These are phyloP conservation scores for Nettapus auritus DNA, from an alignment of 2,113 vertebrate species.

Conservation along the genomic window DNA sequence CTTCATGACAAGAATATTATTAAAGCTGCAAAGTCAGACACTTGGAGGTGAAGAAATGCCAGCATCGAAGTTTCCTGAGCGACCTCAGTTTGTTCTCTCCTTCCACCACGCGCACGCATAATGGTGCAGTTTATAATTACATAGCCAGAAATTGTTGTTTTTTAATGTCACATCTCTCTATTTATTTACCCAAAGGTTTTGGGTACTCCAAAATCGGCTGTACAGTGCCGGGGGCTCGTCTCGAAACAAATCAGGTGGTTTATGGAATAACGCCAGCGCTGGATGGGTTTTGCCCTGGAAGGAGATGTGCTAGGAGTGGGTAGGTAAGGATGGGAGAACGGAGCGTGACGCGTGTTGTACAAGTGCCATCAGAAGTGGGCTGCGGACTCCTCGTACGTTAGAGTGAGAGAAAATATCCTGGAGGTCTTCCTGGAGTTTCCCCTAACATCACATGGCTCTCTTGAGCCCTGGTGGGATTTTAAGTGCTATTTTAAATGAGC, in stretches of 20 bases:
- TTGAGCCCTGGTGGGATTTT: background rate
- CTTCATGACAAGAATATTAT: conserved; percentile 38
- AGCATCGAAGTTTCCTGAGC: conserved; percentile 4
- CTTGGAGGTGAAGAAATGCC: conserved; percentile 19
- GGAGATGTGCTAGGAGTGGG: rapidly evolving
- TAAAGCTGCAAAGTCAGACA: conserved; percentile 57
- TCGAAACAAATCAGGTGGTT: background rate
- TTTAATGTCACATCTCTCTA: background rate
- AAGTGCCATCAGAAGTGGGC: background rate
- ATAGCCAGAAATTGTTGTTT: background rate
- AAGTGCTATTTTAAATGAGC: background rate
- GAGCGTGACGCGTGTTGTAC: background rate
- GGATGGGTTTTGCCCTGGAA: background rate
- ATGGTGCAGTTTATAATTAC: conserved; percentile 25
- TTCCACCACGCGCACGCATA: background rate
- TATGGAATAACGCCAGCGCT: background rate
- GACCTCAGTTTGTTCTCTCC: conserved; percentile 40
- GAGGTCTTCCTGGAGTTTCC: background rate
- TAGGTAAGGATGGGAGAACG: background rate
- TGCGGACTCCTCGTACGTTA: background rate
- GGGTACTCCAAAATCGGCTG: background rate
- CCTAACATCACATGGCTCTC: background rate
- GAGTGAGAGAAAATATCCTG: background rate
- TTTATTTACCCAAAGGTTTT: background rate
- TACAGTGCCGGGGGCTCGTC: background rate